Evolutionary conservation across 2,888 invertebrate genomes (phyloP).

Genomic region (Pseudolycoriella hygida): DNA sequence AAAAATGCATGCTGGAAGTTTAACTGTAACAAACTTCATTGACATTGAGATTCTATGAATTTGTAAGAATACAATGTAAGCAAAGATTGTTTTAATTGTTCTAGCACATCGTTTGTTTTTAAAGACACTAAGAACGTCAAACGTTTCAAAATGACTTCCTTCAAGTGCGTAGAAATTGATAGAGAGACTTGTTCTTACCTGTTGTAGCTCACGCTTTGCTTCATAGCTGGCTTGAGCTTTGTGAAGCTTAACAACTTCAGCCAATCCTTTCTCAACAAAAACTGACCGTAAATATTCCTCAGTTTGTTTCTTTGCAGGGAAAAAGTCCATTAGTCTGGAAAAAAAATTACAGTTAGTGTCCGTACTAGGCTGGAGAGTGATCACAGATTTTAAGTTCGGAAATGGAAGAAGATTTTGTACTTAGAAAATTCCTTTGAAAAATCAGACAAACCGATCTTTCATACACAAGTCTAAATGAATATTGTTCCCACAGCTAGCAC

Average conservation of each 20-base stretch:
- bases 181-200: slow-evolving; percentile 20
- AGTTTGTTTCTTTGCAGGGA: slow-evolving; percentile 84
- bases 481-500: neutral
- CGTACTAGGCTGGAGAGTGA: no score
- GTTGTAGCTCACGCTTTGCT: slow-evolving; percentile 62
- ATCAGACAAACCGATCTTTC: neutral
- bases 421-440: neutral
- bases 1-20: no score
- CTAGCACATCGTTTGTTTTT: slow-evolving; percentile 7
- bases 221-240: slow-evolving; percentile 72
- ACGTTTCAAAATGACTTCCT: neutral
- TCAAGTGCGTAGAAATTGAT: neutral
- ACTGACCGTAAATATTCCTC: slow-evolving; percentile 69
- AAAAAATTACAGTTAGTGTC: neutral
- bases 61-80: slow-evolving; percentile 9
- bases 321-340: slow-evolving; percentile 72
- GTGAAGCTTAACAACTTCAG: slow-evolving; percentile 62
- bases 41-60: slow-evolving; percentile 7
- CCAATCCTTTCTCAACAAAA: slow-evolving; percentile 64
- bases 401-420: neutral
- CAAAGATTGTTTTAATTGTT: slow-evolving; percentile 10
- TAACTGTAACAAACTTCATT: slow-evolving; percentile 6
- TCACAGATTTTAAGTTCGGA: neutral
- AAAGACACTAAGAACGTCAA: slow-evolving; percentile 1
- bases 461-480: neutral